Percentiles rank a stretch among this genome's conserved stretches.
These are phyloP conservation scores for Cotesia congregata DNA, from an alignment of 2,888 invertebrate species.

Conservation along the genomic window DNA sequence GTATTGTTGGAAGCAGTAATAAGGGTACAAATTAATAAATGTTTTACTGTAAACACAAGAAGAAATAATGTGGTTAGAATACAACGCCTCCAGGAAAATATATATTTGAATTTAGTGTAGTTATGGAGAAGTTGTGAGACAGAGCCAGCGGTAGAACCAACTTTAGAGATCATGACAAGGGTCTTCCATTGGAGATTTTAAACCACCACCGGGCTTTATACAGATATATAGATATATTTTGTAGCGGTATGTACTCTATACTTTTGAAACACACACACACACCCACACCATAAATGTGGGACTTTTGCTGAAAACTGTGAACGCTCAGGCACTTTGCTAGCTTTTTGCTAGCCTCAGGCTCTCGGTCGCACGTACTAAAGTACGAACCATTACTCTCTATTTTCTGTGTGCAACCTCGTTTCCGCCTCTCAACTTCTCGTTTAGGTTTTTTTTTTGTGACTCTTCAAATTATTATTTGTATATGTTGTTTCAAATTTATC, in stretches of 20 bases:
- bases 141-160: conserved; percentile 28
- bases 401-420: conserved; percentile 36
- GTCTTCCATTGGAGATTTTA: conserved; percentile 43
- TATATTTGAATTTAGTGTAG: conserved; percentile 30
- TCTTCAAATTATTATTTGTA: conserved; percentile 14
- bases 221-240: conserved; percentile 14
- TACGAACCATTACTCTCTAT: conserved; percentile 41
- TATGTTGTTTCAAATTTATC: conserved; percentile 21
- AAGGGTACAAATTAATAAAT: background rate
- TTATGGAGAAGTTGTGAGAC: conserved; percentile 28
- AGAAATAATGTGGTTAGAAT: conserved; percentile 24
- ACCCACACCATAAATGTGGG: conserved; percentile 19
- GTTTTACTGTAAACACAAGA: conserved; percentile 12
- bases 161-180: conserved; percentile 37
- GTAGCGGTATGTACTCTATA: background rate
- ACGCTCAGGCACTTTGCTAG: conserved; percentile 36
- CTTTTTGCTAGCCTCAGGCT: conserved; percentile 25
- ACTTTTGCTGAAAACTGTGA: conserved; percentile 37
- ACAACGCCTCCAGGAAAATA: conserved; percentile 18
- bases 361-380: conserved; percentile 25
- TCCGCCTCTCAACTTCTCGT: conserved; percentile 16
- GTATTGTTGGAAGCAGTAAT: background rate
- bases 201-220: conserved; percentile 35
- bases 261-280: conserved; percentile 15
- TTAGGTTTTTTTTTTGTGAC: conserved; percentile 15